phyloP scores from a whole-genome alignment of 2,113 vertebrate genomes.

The Laticauda laticaudata region DNA sequence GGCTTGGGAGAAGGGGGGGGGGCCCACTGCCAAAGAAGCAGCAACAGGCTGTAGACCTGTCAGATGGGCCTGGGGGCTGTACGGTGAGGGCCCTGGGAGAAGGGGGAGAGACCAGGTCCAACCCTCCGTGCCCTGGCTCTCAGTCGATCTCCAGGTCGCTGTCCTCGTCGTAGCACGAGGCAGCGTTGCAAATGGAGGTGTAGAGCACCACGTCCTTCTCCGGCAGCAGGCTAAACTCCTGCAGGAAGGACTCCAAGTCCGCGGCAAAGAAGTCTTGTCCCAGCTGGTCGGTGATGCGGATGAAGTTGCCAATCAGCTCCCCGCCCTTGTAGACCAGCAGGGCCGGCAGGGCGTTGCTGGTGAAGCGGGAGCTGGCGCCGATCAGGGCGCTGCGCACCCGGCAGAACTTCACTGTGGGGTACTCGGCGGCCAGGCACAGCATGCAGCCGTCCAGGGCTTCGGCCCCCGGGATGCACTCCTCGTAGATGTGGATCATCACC shows the following conservation, averaged over 20 bases:
- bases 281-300: constrained; percentile 94
- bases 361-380: constrained; percentile 88
- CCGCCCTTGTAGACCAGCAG: constrained; percentile 92
- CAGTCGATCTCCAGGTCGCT: constrained; percentile 96
- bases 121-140: background rate
- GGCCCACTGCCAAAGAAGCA: background rate
- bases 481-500: constrained; percentile 95
- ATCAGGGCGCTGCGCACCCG: constrained; percentile 86
- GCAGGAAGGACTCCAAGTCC: constrained; percentile 91
- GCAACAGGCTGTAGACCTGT: background rate
- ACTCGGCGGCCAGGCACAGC: constrained; percentile 90
- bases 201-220: constrained; percentile 79
- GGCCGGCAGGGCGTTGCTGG: constrained; percentile 86
- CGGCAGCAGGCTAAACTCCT: constrained; percentile 91
- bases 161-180: constrained; percentile 80
- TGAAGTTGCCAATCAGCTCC: constrained; percentile 95
- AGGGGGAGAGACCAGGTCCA: background rate
- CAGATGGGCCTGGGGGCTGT: background rate
- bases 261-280: constrained; percentile 97
- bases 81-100: rapidly evolving
- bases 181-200: constrained; percentile 76
- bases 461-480: constrained; percentile 82
- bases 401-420: constrained; percentile 91
- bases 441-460: constrained; percentile 92
- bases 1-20: background rate